Evolutionary conservation across 2,113 vertebrate species (phyloP), one percentile per base, ranked within the genome.

Genomic region (Aphyosemion australe): DNA sequence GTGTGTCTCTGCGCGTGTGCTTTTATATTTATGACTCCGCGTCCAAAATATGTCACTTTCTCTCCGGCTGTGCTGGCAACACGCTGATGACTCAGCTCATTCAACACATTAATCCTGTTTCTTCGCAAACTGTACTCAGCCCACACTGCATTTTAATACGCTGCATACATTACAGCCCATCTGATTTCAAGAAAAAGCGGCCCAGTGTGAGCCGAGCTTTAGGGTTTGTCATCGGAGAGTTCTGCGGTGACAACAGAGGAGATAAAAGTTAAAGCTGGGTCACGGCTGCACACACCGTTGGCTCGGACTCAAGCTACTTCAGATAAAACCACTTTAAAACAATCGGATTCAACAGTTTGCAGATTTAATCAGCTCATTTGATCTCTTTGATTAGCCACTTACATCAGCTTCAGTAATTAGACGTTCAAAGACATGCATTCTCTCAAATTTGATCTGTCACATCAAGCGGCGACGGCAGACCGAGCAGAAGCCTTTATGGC

Each of bases 21-120:
- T 72, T 48, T 72, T 42, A 56, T 77, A 69, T 80, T 84, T 65
- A 72, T 84, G 76, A 63, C 65, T 67, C 61, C 55, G 37, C 54
- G 46, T 73, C 51, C 67, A 82, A 76, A 83, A 83, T 71, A 76
- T 80, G 84, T 78, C 68, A 78, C 76, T 76, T 67, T 79, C 39
- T 74, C 61, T 79, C 49, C 20, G 68, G 34, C 72, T 74, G 57
- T 50, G 64, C 73, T 26, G 56, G 62, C 56, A 55, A 83, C 67
- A 77, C 20, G 49, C 69, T 82, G 72, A 85, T 83, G 75, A 88
- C 60, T 78, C 74, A 83, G 71, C 53, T 43, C 34, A 55, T 76
- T 84, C 82, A 68, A 59, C 61, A 53, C 62, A 80, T 72, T 63
- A 76, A 84, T 85, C 71, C 74, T n/a, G 66, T 66, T 82, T 79